Evolutionary conservation across 2,797 vertebrate species (phyloP).

Genomic region (Peromyscus nudipes): DNA sequence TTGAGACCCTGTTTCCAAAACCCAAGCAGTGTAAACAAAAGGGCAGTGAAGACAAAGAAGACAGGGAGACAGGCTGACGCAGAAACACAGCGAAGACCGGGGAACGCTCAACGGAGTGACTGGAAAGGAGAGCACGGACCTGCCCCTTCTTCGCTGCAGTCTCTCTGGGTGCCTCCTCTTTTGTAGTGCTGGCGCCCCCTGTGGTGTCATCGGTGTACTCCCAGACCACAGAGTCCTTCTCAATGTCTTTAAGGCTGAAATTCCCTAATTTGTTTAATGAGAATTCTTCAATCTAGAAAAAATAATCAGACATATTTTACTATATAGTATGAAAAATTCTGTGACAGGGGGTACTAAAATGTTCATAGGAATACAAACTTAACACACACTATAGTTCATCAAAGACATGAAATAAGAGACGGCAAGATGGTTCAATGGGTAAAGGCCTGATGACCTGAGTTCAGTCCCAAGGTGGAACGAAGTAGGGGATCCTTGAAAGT

Average conservation of each 20-base stretch:
- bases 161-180: conserved; percentile 86
- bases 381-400: neutral
- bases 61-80: neutral
- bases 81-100: neutral
- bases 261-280: conserved; percentile 91
- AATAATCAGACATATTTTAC: neutral
- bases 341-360: neutral
- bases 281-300: conserved; percentile 91
- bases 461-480: neutral
- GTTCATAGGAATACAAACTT: conserved; percentile 28
- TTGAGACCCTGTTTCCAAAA: neutral
- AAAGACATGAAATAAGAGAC: conserved; percentile 24
- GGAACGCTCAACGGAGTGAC: neutral
- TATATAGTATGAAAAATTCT: conserved; percentile 15
- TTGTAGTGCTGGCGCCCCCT: conserved; percentile 81
- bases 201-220: conserved; percentile 86
- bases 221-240: conserved; percentile 92
- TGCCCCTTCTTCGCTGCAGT: conserved; percentile 88
- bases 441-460: neutral
- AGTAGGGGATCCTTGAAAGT: neutral
- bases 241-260: conserved; percentile 91
- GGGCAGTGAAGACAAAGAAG: neutral
- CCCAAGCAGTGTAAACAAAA: neutral
- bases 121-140: conserved; percentile 86
- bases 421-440: no score